Percentiles rank a stretch among this genome's conserved stretches.
Conservation (phyloP, 2,888 invertebrate species). For the Eupithecia subumbrata region DNA sequence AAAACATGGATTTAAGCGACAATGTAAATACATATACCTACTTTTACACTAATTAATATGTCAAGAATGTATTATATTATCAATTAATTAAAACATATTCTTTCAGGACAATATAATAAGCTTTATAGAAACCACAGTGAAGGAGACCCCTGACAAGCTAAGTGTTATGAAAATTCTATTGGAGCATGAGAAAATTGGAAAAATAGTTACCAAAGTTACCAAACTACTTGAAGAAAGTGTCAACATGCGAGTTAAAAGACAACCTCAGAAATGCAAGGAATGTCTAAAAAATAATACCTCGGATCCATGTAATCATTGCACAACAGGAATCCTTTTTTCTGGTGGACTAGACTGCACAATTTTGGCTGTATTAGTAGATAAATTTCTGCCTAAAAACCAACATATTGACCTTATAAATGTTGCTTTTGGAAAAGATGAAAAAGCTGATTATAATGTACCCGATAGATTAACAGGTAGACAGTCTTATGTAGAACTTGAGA, state of each 20-base stretch:
- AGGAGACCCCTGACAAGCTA: conserved; percentile 54
- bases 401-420: conserved; percentile 97
- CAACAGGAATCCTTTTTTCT: conserved; percentile 94
- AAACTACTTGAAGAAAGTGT: conserved; percentile 84
- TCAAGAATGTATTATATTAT: background rate
- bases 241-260: conserved; percentile 83
- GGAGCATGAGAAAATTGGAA: conserved; percentile 59
- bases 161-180: conserved; percentile 71
- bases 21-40: conserved; percentile 50
- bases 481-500: conserved; percentile 87
- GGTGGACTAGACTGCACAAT: conserved; percentile 98
- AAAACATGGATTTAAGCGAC: conserved; percentile 46
- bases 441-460: conserved; percentile 87
- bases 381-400: conserved; percentile 85
- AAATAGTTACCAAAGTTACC: conserved; percentile 76
- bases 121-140: conserved; percentile 57
- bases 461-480: conserved; percentile 91
- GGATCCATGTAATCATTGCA: conserved; percentile 83
- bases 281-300: conserved; percentile 71
- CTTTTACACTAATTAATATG: background rate
- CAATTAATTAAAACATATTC: background rate
- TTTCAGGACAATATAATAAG: conserved; percentile 64
- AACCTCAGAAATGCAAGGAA: conserved; percentile 85
- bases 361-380: conserved; percentile 91
- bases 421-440: conserved; percentile 88